Evolutionary conservation across 1,140 invertebrate species (phyloP).

Genomic region (Andricus grossulariae): DNA sequence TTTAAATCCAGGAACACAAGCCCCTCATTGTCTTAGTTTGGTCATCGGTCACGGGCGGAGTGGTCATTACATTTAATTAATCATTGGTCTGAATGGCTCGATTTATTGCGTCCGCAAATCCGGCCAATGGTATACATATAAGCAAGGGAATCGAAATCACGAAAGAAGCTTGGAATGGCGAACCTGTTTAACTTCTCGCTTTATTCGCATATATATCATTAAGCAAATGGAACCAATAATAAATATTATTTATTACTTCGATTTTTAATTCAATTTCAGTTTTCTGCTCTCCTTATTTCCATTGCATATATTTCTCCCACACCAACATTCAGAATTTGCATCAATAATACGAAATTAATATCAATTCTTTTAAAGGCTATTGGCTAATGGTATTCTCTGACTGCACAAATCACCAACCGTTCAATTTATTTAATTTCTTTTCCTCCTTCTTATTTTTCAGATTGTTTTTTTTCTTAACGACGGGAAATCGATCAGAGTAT

Average conservation of each 20-base stretch:
- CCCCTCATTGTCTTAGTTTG: slow-evolving; percentile 67
- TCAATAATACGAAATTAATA: neutral
- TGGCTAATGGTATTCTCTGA: neutral
- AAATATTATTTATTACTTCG: slow-evolving; percentile 15
- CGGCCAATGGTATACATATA: slow-evolving; percentile 43
- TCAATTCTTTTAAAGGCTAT: neutral
- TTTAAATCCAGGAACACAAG: slow-evolving; percentile 52
- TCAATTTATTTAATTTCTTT: too few species aligned
- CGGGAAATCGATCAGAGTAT: too few species aligned
- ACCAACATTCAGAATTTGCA: neutral
- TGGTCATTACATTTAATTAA: slow-evolving; percentile 74
- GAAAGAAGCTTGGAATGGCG: slow-evolving; percentile 9
- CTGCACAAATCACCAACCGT: too few species aligned
- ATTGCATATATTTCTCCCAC: slow-evolving; percentile 4
- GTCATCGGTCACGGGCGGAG: slow-evolving; percentile 63
- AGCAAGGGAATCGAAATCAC: slow-evolving; percentile 30
- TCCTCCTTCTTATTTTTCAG: too few species aligned
- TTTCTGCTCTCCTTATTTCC: neutral
- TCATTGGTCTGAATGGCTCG: slow-evolving; percentile 64
- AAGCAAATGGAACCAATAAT: slow-evolving; percentile 10
- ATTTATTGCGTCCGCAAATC: slow-evolving; percentile 53
- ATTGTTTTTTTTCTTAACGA: too few species aligned
- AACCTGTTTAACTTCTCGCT: slow-evolving; percentile 25
- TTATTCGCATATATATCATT: slow-evolving; percentile 25
- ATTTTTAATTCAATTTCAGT: slow-evolving; percentile 29